Base-by-base conservation (phyloP, 2,797 vertebrate species). In the Heliangelus exortis region DNA sequence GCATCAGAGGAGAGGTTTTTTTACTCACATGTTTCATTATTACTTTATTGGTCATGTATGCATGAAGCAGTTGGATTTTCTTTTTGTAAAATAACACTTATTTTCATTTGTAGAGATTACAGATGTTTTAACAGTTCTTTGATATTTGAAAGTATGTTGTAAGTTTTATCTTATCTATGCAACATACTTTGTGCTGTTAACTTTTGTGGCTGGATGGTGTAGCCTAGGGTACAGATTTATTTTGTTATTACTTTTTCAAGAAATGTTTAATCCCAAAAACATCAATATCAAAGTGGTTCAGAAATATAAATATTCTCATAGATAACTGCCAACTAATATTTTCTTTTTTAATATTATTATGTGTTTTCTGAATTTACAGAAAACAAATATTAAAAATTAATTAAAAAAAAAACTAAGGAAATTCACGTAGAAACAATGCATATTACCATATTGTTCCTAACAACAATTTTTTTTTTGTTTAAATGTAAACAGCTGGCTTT, bases 11-110 rank as follows among this genome's bases (percentile, higher is more conserved):
- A 66, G 28, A 75, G 22, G 15, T 75, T 41, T 41, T 41, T 41
- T 90, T 89, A 43, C 54, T 47, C 12, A 66, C 53, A 10, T n/a
- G 47, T 74, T 93, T 85, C 11, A 74, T 77, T 89, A 66, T 72
- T 79, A 62, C 84, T 89, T 82, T 21, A 50, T 91, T 29, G 7
- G 3, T 57, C 13, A 15, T 31, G 8, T 50, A 61, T 3, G 1
- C 15, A 31, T 13, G 36, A 84, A 86, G 12, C 15, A 51, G 15
- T 51, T 65, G 57, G 11, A 18, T 20, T 59, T 78, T 84, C 39
- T 61, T 76, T 6, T 29, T 50, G 12, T 23, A 41, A 61, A 57
- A 20, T 39, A 71, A 25, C 18, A 45, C 23, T 87, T 84, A 7
- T 68, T 88, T 81, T 69, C 6, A 47, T 63, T 87, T 66, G 5